Evolutionary conservation across 2,888 invertebrate genomes (phyloP).

Genomic region (Branchellion lobata): DNA sequence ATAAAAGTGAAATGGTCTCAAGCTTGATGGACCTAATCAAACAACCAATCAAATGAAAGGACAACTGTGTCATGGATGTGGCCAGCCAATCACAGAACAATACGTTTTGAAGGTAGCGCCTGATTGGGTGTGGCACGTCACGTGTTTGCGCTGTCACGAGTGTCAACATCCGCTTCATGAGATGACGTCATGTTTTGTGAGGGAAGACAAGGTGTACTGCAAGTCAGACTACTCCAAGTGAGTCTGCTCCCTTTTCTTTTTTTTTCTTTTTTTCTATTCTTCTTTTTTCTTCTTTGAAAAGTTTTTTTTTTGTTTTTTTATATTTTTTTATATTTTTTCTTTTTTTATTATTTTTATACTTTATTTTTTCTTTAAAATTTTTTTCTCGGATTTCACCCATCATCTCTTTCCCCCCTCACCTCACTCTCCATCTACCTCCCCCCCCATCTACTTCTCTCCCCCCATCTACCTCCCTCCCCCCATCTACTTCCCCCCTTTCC

Average conservation of each 20-base stretch:
- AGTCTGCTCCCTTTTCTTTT: neutral
- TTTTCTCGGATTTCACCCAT: too few species aligned
- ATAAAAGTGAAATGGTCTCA: too few species aligned
- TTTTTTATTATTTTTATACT: too few species aligned
- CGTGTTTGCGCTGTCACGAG: slow-evolving; percentile 32
- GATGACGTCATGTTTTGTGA: slow-evolving; percentile 34
- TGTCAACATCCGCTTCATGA: slow-evolving; percentile 33
- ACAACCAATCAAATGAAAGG: slow-evolving; percentile 6
- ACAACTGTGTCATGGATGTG: slow-evolving; percentile 30
- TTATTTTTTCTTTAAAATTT: too few species aligned
- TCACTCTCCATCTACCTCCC: too few species aligned
- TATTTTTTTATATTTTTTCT: neutral
- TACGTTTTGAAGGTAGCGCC: slow-evolving; percentile 33
- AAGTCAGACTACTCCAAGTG: slow-evolving; percentile 33
- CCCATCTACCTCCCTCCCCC: too few species aligned
- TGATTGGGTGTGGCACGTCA: slow-evolving; percentile 34
- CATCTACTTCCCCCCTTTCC: too few species aligned
- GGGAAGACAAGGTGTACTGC: slow-evolving; percentile 32
- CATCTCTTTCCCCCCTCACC: too few species aligned
- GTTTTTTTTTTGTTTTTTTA: neutral
- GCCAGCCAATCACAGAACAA: slow-evolving; percentile 35
- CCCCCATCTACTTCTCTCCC: too few species aligned
- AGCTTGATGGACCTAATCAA: too few species aligned
- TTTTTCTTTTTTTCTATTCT: too few species aligned
- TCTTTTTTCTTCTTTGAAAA: too few species aligned